These are phyloP conservation scores for Strix uralensis DNA, from an alignment of 2,113 vertebrate species.

Conservation along the genomic window DNA sequence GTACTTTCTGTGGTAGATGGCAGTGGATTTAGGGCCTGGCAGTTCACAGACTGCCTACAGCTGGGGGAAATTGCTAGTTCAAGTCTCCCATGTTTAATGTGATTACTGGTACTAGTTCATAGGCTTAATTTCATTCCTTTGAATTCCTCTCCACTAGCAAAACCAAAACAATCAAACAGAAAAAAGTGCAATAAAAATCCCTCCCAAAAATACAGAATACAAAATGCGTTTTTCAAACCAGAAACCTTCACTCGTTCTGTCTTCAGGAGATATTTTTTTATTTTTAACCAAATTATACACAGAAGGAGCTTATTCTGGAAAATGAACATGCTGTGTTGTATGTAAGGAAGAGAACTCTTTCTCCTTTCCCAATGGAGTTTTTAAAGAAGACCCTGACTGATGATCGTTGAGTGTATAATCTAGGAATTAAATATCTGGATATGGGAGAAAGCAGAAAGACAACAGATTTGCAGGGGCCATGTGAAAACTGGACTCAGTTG, in stretches of 20 bases:
- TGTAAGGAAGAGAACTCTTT: not conserved
- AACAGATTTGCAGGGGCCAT: not conserved
- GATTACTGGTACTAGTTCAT: slow-evolving; percentile 32
- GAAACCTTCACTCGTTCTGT: not conserved
- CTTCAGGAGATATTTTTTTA: not conserved
- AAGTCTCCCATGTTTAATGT: slow-evolving; percentile 17
- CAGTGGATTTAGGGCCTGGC: slow-evolving; percentile 14
- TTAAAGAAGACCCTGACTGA: not conserved
- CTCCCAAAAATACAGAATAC: not conserved
- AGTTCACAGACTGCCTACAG: slow-evolving; percentile 40
- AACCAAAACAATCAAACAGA: not conserved
- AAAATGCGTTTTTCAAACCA: slow-evolving; percentile 3
- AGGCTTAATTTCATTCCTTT: slow-evolving; percentile 28
- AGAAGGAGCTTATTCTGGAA: not conserved
- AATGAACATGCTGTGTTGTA: not conserved
- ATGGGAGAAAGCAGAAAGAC: not conserved
- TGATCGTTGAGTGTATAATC: not conserved
- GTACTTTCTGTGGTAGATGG: slow-evolving; percentile 21
- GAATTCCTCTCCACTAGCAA: slow-evolving; percentile 10
- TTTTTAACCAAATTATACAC: not conserved
- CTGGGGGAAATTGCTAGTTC: slow-evolving; percentile 30
- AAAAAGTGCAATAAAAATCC: not conserved
- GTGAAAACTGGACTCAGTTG: not conserved
- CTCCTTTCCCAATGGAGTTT: not conserved
- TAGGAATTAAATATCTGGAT: not conserved